A percentile compares a stretch with the other conserved stretches of the same genome.
phyloP scores from a whole-genome alignment of 1,140 invertebrate species.

The Centruroides vittatus region DNA sequence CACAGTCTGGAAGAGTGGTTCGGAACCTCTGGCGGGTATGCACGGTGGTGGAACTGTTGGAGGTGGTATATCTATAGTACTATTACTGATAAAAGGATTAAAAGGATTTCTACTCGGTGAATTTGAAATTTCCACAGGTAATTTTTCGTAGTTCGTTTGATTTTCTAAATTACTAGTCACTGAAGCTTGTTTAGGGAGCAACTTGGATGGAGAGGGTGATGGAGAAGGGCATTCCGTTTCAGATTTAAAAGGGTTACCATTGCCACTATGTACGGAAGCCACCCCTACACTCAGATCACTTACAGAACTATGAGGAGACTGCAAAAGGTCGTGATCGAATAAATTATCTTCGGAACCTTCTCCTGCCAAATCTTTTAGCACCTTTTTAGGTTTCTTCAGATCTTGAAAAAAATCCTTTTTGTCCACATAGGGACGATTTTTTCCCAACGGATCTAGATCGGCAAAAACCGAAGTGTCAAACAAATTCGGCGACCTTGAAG shows the following conservation, averaged over 20 bases:
- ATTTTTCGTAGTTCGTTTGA: background rate
- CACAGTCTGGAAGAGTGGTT: background rate
- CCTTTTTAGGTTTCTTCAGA: constrained; percentile 78
- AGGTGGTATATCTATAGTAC: constrained; percentile 7
- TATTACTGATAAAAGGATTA: constrained; percentile 7
- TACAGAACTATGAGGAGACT: background rate
- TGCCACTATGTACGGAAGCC: background rate
- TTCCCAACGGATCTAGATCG: constrained; percentile 74
- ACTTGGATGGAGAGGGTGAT: background rate
- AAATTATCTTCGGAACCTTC: background rate
- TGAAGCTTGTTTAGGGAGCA: background rate
- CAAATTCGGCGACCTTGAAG: constrained; percentile 34
- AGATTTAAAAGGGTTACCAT: background rate
- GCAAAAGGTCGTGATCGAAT: constrained; percentile 17
- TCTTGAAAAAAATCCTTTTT: constrained; percentile 91
- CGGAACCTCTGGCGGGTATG: background rate
- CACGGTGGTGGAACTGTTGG: constrained; percentile 12
- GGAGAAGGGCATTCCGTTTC: background rate
- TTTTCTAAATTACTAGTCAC: background rate
- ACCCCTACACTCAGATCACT: background rate
- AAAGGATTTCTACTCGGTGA: constrained; percentile 5
- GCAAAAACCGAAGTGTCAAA: constrained; percentile 49
- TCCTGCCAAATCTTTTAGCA: constrained; percentile 62
- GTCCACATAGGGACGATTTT: constrained; percentile 76
- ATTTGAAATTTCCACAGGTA: background rate